phyloP scores from a whole-genome alignment of 2,113 vertebrate species.

The Peromyscus californicus region DNA sequence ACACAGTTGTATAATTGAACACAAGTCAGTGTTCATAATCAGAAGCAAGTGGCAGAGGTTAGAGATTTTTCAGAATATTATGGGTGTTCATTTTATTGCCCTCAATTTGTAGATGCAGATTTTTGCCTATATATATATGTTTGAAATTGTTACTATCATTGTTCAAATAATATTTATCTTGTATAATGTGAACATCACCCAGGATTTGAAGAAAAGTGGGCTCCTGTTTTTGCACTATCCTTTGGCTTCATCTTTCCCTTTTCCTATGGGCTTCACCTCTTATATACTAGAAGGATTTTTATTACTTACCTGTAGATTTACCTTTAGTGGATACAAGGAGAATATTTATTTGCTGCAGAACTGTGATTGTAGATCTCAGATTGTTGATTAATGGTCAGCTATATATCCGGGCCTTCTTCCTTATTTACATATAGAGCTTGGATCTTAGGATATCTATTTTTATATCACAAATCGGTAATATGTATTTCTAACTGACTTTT shows the following conservation, averaged over 20 bases:
- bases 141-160: constrained; percentile 1
- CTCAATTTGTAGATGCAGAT: not conserved
- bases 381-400: not conserved
- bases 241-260: not conserved
- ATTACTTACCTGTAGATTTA: not conserved
- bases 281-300: not conserved
- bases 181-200: not conserved
- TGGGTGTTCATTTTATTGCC: not conserved
- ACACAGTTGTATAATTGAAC: not conserved
- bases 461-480: not conserved
- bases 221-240: not conserved
- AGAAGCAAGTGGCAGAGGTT: not conserved
- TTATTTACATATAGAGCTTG: not conserved
- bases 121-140: not conserved
- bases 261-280: not conserved
- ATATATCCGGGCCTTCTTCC: not conserved
- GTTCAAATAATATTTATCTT: not conserved
- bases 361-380: not conserved
- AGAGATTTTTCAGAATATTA: not conserved
- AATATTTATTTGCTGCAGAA: not conserved
- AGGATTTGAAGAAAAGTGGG: not conserved
- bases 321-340: not conserved
- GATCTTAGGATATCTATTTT: constrained; percentile 23
- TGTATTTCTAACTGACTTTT: not conserved
- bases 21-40: not conserved